Conservation (phyloP, 2,113 vertebrate species). For the Scatophagus argus region DNA sequence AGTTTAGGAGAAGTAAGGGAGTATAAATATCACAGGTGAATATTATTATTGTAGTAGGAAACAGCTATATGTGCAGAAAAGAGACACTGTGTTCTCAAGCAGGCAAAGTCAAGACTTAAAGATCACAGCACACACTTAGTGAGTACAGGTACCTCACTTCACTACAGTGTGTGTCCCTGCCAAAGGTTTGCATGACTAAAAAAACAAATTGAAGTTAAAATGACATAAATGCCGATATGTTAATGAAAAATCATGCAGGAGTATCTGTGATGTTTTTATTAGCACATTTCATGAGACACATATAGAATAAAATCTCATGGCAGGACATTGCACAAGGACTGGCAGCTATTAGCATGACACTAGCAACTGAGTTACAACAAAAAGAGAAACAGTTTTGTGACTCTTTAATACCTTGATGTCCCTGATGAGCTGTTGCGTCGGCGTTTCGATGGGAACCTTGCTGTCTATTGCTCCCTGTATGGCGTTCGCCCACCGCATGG, state of each 20-base stretch:
- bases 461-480: slow-evolving; percentile 93
- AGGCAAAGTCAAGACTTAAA: slow-evolving; percentile 1
- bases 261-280: neutral
- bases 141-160: slow-evolving; percentile 80
- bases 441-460: slow-evolving; percentile 94
- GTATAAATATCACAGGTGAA: neutral
- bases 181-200: slow-evolving; percentile 75
- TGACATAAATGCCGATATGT: slow-evolving; percentile 31
- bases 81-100: slow-evolving; percentile 6
- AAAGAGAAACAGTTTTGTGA: neutral
- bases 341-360: neutral
- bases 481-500: slow-evolving; percentile 92
- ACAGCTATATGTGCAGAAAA: neutral
- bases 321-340: neutral
- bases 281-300: neutral
- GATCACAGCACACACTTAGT: slow-evolving; percentile 70
- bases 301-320: neutral
- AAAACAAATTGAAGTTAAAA: slow-evolving; percentile 60
- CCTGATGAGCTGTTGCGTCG: slow-evolving; percentile 93
- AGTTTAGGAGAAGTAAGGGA: neutral
- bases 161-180: slow-evolving; percentile 76
- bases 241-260: neutral
- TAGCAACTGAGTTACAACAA: neutral
- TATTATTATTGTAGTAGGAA: neutral
- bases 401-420: slow-evolving; percentile 90